Base-by-base conservation (phyloP, 2,888 invertebrate species). In the Apamea epomidion region DNA sequence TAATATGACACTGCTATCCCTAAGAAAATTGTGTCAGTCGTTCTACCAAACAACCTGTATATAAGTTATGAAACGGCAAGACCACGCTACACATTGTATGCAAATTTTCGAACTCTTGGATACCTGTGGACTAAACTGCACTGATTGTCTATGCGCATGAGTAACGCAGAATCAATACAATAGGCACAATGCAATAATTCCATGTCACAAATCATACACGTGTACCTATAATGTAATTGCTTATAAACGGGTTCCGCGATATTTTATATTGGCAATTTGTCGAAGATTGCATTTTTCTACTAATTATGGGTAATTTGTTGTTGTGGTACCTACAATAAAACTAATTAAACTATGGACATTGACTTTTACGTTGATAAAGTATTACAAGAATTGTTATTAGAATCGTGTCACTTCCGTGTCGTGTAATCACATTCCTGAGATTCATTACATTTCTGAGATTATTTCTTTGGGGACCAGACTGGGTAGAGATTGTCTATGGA, bases 11-110 rank as follows among this genome's bases (percentile, higher is more conserved):
- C 58, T n/a, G 12, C n/a, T 60, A n/a, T 60, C 12, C 5, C 58
- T 60, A n/a, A 14, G 3, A 58, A 58, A 58, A n/a, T 58, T 25
- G n/a, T 12, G 25, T 25, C 58, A n/a, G 25, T 60, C 58, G n/a
- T 60, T 60, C n/a, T 60, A n/a, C 58, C n/a, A 60, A n/a, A 14
- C 58, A 60, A 0, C 58, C 58, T 60, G 58, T n/a, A 69, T 68
- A 64, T 77, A 68, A 77, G 71, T 73, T 73, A 58, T 14, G 45
- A 75, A 80, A 70, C 73, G 60, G 72, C 60, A 82, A 78, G 81
- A 73, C 82, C 14, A 74, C 71, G 75, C 67, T 81, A 70, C 74
- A 89, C 90, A 93, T 93, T 93, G 92, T 92, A 89, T 93, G 92
- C 82, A 88, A 93, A 92, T 92, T 51, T 85, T 83, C 37, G 37